Percentiles rank a stretch among this genome's conserved stretches.
These are phyloP conservation scores for Microtus ochrogaster DNA, from an alignment of 2,113 vertebrate species.

Conservation along the genomic window DNA sequence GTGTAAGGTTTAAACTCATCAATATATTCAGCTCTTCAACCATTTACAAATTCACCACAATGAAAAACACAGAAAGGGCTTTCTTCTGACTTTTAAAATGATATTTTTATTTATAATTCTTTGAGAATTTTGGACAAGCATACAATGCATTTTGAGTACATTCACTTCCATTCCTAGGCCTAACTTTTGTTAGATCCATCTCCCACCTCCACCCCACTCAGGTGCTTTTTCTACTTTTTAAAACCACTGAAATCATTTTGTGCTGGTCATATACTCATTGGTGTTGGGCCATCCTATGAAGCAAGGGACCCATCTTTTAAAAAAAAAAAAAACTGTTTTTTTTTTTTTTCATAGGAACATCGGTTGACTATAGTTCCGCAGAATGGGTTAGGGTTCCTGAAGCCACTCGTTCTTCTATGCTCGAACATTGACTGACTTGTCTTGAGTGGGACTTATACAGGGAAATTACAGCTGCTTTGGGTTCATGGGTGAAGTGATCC, in stretches of 20 bases:
- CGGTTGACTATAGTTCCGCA: neutral
- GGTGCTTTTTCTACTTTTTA: neutral
- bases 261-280: neutral
- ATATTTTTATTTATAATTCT: neutral
- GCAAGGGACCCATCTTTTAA: neutral
- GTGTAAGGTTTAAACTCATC: neutral
- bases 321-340: neutral
- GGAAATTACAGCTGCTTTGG: neutral
- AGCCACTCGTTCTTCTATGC: neutral
- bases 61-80: neutral
- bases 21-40: neutral
- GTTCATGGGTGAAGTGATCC: neutral
- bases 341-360: fast-evolving
- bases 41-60: neutral
- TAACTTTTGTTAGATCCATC: neutral
- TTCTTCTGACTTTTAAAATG: neutral
- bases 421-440: neutral
- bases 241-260: neutral
- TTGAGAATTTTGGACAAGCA: neutral
- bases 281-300: neutral
- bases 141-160: neutral
- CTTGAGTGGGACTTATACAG: neutral
- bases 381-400: no score
- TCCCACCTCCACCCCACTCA: neutral
- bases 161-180: no score